Base-by-base conservation (phyloP, 1,140 invertebrate genomes). In the Cylas formicarius region DNA sequence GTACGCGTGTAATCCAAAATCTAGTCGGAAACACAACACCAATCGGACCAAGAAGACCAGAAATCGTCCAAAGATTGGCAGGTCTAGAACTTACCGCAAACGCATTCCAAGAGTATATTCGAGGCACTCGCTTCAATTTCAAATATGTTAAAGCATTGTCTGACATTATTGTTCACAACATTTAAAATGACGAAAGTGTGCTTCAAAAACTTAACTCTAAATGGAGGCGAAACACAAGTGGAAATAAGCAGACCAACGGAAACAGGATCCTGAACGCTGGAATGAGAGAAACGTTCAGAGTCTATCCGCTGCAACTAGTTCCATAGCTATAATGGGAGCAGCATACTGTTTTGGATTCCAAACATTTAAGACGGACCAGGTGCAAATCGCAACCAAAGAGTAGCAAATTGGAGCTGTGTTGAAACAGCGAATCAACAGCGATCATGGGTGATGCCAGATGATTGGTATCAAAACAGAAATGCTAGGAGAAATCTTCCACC, bases 91-190 rank as follows among this genome's bases (percentile, higher is more conserved):
- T 56, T 13, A 49, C 49, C 0, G 1, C 29, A 0, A 46, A 9
- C 1, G 2, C 11, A 7, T 56, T 56, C 26, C 10, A 11, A 11
- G 54, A 55, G 32, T 55, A 29, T 20, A 40, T 49, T 10, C 11
- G 9, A 34, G 29, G 22, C 41, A 45, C 53, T 0, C 20, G 55
- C 16, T 58, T 59, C 26, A 58, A 58, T 28, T 27, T 56, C 13
- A 34, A 28, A 34, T 59, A 59, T 33, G 13, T 57, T 0, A 13
- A 22, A 21, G 23, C 41, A 3, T 1, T 58, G 4, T 45, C 17
- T 10, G 34, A 49, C 22, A 33, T 16, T 27, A 27, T 36, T 9
- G 19, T 6, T 59, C 50, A 8, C 50, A 51, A 33, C 52, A 43
- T 19, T 24, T 46, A 10, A 42, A 42, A 50, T 43, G 8, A 53